Conservation (phyloP, 2,113 vertebrate species). For the Suricata suricatta region DNA sequence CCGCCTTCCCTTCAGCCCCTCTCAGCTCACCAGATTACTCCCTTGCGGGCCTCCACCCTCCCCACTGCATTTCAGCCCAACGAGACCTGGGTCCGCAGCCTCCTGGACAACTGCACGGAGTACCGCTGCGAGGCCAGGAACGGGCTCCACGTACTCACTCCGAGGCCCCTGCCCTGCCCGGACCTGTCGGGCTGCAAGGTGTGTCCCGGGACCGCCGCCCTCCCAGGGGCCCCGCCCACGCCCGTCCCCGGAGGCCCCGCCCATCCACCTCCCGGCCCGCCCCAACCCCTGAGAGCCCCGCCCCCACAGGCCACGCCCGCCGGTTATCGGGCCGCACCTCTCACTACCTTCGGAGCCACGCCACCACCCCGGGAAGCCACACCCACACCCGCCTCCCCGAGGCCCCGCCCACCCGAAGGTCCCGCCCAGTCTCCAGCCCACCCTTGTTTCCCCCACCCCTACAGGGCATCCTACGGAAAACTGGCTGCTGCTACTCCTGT, state of each 20-base stretch:
- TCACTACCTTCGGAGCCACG: no score
- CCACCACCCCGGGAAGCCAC: neutral
- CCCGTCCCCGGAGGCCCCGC: neutral
- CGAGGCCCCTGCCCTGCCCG: slow-evolving; percentile 51
- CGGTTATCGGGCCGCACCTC: rapidly evolving
- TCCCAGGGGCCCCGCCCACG: neutral
- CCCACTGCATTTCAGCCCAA: slow-evolving; percentile 82
- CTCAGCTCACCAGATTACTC: rapidly evolving
- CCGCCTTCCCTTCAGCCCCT: neutral
- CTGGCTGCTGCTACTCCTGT: slow-evolving; percentile 66
- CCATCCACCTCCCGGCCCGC: neutral
- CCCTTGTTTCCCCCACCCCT: neutral
- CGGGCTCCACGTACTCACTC: slow-evolving; percentile 61
- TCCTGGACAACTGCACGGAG: slow-evolving; percentile 84
- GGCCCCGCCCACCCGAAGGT: no score
- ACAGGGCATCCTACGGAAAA: slow-evolving; percentile 67
- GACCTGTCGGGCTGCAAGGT: slow-evolving; percentile 59
- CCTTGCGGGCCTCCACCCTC: neutral
- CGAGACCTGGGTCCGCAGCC: slow-evolving; percentile 72
- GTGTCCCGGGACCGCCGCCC: neutral
- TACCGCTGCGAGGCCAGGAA: slow-evolving; percentile 86
- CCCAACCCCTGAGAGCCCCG: neutral
- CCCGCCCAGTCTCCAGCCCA: neutral
- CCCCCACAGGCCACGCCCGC: neutral
- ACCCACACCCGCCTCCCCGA: rapidly evolving